Evolutionary conservation across 2,797 vertebrate species (phyloP).

Genomic region (Phalloptychus januarius): DNA sequence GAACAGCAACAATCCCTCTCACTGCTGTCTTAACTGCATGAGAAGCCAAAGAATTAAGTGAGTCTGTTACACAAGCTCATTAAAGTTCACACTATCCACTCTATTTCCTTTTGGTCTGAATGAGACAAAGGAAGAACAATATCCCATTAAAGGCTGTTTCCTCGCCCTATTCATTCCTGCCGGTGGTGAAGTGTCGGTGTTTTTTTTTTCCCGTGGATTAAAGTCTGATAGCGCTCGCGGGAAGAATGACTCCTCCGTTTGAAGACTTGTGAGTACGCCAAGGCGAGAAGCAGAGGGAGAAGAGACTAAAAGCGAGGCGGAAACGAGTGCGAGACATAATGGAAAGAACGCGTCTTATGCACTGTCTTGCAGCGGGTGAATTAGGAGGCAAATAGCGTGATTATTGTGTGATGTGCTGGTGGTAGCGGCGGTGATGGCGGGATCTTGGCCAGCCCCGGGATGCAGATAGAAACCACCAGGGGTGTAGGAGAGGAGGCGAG

Average conservation of each 20-base stretch:
- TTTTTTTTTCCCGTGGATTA: constrained; percentile 78
- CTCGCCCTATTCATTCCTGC: constrained; percentile 73
- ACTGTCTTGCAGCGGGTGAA: constrained; percentile 66
- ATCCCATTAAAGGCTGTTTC: constrained; percentile 81
- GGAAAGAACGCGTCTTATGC: constrained; percentile 62
- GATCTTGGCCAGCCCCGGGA: constrained; percentile 78
- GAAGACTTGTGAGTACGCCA: constrained; percentile 71
- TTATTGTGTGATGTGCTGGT: constrained; percentile 65
- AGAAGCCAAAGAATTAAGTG: constrained; percentile 68
- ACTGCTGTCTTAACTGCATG: constrained; percentile 67
- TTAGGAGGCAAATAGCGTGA: constrained; percentile 73
- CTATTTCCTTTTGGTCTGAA: constrained; percentile 80
- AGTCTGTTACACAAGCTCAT: constrained; percentile 81
- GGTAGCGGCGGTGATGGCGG: constrained; percentile 72
- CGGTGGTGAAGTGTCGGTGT: constrained; percentile 75
- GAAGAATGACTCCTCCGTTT: constrained; percentile 75
- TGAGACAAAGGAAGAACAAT: constrained; percentile 81
- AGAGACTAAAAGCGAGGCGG: constrained; percentile 43
- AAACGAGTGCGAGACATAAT: constrained; percentile 63
- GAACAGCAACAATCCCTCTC: constrained; percentile 69
- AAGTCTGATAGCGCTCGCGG: constrained; percentile 79
- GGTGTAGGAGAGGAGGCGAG: constrained; percentile 78
- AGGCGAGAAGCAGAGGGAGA: constrained; percentile 54
- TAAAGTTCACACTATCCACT: constrained; percentile 79
- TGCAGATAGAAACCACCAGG: constrained; percentile 85